A percentile compares a stretch with the other conserved stretches of the same genome.
Conservation (phyloP, 2,797 vertebrate species). For the Sparus aurata region DNA sequence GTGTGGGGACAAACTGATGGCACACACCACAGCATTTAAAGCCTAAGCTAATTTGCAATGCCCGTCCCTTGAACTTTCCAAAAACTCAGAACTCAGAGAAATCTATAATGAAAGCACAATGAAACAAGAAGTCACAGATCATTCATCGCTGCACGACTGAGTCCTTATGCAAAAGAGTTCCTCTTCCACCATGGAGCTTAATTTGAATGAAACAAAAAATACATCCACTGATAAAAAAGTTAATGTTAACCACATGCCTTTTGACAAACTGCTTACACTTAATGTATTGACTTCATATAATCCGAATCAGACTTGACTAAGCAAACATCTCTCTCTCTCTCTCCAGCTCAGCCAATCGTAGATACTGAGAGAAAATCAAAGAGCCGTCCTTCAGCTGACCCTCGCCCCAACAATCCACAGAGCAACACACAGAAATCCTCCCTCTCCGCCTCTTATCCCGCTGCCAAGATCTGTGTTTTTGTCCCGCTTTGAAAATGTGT, state of each 20-base stretch:
- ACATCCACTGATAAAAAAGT: neutral
- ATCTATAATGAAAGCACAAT: too few relatives aligned
- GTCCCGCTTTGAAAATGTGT: conserved; percentile 57
- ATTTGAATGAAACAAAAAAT: neutral
- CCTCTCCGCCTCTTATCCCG: conserved; percentile 42
- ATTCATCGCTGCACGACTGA: too few relatives aligned
- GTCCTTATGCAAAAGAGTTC: neutral
- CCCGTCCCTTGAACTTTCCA: too few relatives aligned
- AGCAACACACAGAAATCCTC: conserved; percentile 42
- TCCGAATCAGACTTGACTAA: conserved; percentile 1
- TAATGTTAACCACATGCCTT: neutral
- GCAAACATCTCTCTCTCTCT: conserved; percentile 17
- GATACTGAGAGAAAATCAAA: conserved; percentile 44
- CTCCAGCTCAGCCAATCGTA: conserved; percentile 14
- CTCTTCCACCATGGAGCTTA: neutral
- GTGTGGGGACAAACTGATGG: too few relatives aligned
- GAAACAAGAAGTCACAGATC: too few relatives aligned
- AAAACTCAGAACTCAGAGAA: too few relatives aligned
- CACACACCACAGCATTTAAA: too few relatives aligned
- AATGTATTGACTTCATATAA: neutral
- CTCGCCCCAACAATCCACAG: conserved; percentile 39
- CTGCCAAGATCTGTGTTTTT: conserved; percentile 67
- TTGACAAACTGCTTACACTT: conserved; percentile 1
- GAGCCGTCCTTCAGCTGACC: conserved; percentile 65
- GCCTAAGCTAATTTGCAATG: too few relatives aligned